Conservation (phyloP, 2,113 vertebrate genomes). For the Pteruthius melanotis region DNA sequence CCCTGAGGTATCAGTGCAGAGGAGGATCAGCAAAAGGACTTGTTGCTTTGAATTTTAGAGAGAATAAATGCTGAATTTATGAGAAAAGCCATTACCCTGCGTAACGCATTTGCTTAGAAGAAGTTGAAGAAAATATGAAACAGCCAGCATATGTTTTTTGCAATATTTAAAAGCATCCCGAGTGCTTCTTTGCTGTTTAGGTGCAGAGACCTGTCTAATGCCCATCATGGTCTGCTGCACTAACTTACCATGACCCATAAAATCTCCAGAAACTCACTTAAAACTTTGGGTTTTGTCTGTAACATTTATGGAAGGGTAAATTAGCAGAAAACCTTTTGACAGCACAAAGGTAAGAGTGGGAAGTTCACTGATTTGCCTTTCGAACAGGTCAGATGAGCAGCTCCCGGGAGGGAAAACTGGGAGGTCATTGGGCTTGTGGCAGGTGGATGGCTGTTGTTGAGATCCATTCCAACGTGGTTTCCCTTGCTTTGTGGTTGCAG, state of each 20-base stretch:
- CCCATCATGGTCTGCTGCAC: rapidly evolving
- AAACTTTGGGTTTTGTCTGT: rapidly evolving
- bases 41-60: background rate
- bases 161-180: rapidly evolving
- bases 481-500: conserved; percentile 51
- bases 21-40: no score
- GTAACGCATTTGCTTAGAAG: rapidly evolving
- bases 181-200: background rate
- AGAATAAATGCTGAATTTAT: no score
- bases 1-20: no score
- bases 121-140: rapidly evolving
- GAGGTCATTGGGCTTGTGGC: background rate
- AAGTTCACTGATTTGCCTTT: background rate
- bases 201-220: rapidly evolving
- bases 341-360: no score
- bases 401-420: background rate
- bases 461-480: background rate
- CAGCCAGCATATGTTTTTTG: background rate
- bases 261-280: background rate
- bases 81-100: rapidly evolving
- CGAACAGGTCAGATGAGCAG: background rate
- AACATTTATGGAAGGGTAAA: rapidly evolving
- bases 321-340: background rate
- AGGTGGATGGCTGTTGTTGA: background rate
- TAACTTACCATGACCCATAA: rapidly evolving